These are phyloP conservation scores for Tauraco erythrolophus DNA, from an alignment of 2,113 vertebrate genomes.

Conservation along the genomic window DNA sequence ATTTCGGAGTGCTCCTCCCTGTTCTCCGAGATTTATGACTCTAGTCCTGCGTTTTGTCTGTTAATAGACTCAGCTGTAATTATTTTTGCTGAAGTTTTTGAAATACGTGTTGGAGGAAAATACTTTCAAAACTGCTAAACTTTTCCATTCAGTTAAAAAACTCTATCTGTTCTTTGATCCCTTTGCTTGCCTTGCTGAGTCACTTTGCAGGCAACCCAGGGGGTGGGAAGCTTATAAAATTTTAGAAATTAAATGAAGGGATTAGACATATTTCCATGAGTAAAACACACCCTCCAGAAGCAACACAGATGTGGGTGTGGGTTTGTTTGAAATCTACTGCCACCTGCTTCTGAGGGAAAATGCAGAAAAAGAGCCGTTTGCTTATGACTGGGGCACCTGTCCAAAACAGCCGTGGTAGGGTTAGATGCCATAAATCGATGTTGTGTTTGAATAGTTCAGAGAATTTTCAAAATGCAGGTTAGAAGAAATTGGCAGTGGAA, in stretches of 20 bases:
- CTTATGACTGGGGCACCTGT: background rate
- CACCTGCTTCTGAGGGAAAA: background rate
- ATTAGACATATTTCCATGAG: background rate
- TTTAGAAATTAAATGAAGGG: background rate
- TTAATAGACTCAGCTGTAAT: background rate
- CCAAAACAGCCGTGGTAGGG: background rate
- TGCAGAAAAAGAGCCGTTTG: background rate
- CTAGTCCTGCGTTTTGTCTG: background rate
- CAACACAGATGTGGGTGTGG: background rate
- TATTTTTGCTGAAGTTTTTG: constrained; percentile 40
- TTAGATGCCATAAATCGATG: background rate
- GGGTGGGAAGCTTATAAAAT: background rate
- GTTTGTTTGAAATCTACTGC: background rate
- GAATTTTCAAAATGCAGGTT: background rate
- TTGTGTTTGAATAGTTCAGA: background rate
- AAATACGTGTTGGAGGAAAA: constrained; percentile 27
- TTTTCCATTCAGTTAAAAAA: constrained; percentile 18
- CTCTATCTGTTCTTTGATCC: constrained; percentile 26
- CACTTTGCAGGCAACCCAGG: background rate
- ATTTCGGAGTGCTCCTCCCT: background rate
- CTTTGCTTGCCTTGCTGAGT: constrained; percentile 40
- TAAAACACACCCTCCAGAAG: background rate
- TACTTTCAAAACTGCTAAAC: constrained; percentile 2
- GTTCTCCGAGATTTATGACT: background rate
- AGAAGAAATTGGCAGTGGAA: background rate